Base-by-base conservation (phyloP, 2,113 vertebrate species). In the Phrynosoma blainvillii region DNA sequence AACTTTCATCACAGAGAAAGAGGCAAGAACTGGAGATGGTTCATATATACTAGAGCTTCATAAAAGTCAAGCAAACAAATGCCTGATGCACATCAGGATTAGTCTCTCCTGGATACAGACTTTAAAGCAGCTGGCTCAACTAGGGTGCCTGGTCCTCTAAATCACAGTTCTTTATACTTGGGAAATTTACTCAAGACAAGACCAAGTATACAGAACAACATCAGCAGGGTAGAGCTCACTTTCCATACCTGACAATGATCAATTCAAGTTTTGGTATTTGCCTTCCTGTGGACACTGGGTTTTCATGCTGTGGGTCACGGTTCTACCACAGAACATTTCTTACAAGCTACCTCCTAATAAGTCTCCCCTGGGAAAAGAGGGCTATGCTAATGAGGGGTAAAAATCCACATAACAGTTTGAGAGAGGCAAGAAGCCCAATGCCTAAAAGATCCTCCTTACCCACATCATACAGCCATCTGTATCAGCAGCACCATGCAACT, bases 401-500 rank as follows among this genome's bases (percentile, higher is more conserved):
- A 83, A 88, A 84, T 84, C 87, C 42, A 78, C 74, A 40, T 70
- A 78, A 87, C 32, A 78, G 62, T 77, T 84, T 78, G 74, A 78
- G 87, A 84, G 14, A 56, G 87, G 87, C 73, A 84, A 88, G 80
- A 83, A 42, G 59, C 32, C 62, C 32, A 62, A 56, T 56, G 74
- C 87, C 80, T 77, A 59, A 84, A 78, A 83, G 73, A 88, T 68
- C 80, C 87, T 83, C 74, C 80, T 83, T 88, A 78, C 87, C 80
- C 74, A 84, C 87, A 84, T 88, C 81, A 88, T 25, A 82, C 56
- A 90, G 71, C 87, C 78, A 90, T 88, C 27, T 0, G 0, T 78
- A 87, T 78, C 90, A 89, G 90, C 80, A 90, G n/a, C 77, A 88
- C 84, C 79, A 91, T 91, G 59, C 79, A 91, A 78, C 54, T 75